These are phyloP conservation scores for Parasteatoda tepidariorum DNA, from an alignment of 1,140 invertebrate species.

Conservation along the genomic window DNA sequence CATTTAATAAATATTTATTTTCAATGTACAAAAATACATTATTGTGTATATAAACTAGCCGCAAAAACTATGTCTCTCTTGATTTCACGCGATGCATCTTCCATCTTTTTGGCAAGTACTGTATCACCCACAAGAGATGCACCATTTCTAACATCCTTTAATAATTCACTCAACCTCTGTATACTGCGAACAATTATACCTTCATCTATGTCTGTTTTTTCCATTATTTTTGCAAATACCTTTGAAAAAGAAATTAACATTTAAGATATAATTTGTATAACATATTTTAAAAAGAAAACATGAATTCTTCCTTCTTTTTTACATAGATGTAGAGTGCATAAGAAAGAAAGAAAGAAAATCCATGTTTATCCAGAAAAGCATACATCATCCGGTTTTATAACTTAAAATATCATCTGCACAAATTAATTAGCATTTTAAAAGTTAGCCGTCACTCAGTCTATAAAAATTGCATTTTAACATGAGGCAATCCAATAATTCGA, in stretches of 20 bases:
- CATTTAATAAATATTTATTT: background rate
- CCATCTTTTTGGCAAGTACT: slow-evolving; percentile 91
- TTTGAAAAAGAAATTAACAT: slow-evolving; percentile 68
- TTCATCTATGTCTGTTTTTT: slow-evolving; percentile 89
- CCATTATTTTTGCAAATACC: slow-evolving; percentile 93
- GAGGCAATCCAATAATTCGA: no score
- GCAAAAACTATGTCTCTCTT: slow-evolving; percentile 99
- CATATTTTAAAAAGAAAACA: background rate
- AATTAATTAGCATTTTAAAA: no score
- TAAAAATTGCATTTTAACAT: no score
- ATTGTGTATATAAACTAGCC: slow-evolving; percentile 84
- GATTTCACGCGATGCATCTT: slow-evolving; percentile 91
- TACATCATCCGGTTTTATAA: no score
- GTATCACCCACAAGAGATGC: slow-evolving; percentile 93
- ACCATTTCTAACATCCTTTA: slow-evolving; percentile 92
- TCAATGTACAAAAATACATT: no score
- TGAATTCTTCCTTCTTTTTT: background rate
- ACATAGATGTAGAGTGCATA: no score
- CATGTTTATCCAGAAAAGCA: no score
- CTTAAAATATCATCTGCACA: no score
- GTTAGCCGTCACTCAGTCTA: no score
- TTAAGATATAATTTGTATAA: slow-evolving; percentile 8
- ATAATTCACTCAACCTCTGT: slow-evolving; percentile 93
- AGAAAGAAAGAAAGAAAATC: no score
- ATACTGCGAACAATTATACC: slow-evolving; percentile 98